Base-by-base conservation (phyloP, 1,140 invertebrate species). In the Alviniconcha marisindica region DNA sequence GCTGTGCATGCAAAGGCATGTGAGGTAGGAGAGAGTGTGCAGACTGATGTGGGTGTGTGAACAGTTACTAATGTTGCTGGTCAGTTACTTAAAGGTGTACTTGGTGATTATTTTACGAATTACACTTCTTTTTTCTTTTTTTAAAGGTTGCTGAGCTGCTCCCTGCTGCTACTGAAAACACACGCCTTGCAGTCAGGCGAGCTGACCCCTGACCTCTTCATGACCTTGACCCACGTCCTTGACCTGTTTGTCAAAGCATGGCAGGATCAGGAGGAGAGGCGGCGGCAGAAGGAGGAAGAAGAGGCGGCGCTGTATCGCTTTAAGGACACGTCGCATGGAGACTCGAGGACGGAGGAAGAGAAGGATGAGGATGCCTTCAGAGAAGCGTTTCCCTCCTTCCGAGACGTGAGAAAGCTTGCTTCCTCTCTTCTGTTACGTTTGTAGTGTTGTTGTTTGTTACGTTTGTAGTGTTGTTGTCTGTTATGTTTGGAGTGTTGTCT, bases 261-360 rank as follows among this genome's bases (percentile, higher is more conserved):
- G 97, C 95, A 95, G 88, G 94, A 95, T 66, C 95, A 97, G 84
- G 95, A 97, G 88, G 94, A 95, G 78, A 94, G 95, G 69, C 94
- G 95, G 36, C 94, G 96, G 85, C 94, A 94, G 85, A 95, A 95
- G 85, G 95, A 96, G 84, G 94, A 94, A 51, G 96, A 97, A 87
- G 95, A 97, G 80, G 96, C 97, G 74, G 96, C 95, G 87, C 91
- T 98, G 15, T 99, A 97, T 93, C 95, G 96, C 82, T 96, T 95
- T 44, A 97, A 96, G 94, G 92, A 88, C 36, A 84, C 89, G 81
- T 85, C 83, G 60, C 87, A 91, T 69, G 92, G 91, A 7, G 91
- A 91, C 82, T 91, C 93, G 77, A 87, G 92, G 73, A 95, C 95
- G 10, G 97, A 98, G 85, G 97, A 98, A 66, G 95, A 96, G 84